phyloP scores from a whole-genome alignment of 2,797 vertebrate genomes.

The Falco novaeseelandiae region DNA sequence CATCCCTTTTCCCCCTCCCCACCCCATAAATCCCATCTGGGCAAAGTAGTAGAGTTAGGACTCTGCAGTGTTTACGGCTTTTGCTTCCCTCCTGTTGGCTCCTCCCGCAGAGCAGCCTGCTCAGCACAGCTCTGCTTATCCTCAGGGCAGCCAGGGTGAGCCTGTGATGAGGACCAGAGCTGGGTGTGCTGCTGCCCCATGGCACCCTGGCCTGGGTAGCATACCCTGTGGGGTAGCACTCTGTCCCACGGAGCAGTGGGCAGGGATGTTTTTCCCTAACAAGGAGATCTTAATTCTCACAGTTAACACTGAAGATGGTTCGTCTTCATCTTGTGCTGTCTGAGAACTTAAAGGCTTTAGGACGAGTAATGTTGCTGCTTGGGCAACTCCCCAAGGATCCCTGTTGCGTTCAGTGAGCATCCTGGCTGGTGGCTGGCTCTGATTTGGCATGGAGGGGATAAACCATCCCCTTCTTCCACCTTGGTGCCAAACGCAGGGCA shows the following conservation, averaged over 20 bases:
- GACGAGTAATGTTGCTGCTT: neutral
- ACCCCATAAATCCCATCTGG: constrained; percentile 45
- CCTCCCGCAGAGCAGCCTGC: neutral
- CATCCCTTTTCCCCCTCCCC: constrained; percentile 34
- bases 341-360: neutral
- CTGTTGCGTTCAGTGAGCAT: rapidly evolving
- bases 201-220: neutral
- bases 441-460: neutral
- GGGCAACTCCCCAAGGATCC: neutral
- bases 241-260: neutral
- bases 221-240: neutral
- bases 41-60: constrained; percentile 24
- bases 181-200: rapidly evolving
- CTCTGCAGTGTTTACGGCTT: neutral
- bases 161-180: rapidly evolving
- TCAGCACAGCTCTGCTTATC: neutral
- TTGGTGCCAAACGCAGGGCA: rapidly evolving
- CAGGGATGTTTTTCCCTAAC: neutral
- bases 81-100: neutral
- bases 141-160: rapidly evolving
- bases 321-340: neutral
- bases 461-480: neutral
- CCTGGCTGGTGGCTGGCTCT: neutral
- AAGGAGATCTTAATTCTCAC: neutral
- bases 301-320: neutral